Evolutionary conservation across 2,797 vertebrate genomes (phyloP), one percentile per base, ranked within the genome.

Genomic region (Dallia pectoralis): DNA sequence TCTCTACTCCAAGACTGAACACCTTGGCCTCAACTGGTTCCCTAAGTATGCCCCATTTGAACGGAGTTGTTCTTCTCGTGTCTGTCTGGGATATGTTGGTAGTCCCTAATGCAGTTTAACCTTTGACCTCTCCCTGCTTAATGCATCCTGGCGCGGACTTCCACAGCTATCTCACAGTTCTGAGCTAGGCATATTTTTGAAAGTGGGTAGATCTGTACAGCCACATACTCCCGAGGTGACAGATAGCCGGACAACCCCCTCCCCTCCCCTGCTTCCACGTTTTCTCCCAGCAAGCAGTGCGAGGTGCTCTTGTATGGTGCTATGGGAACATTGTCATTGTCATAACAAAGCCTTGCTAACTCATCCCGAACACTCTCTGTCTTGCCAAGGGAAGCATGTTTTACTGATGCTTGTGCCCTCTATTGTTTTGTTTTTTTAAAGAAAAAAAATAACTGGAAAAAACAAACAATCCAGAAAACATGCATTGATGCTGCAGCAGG

Each of bases 21-120:
- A 99, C 84, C 95, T 99, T 75, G 97, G 97, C 80, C 95, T 99
- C 85, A 98, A 97, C 91, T 99, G 97, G 97, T 99, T 98, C 92
- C 97, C 97, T 75, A 98, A 97, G 97, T 99, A 98, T 88, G 94
- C 86, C 69, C 82, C 27, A 69, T 15, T 40, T 19, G 51, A 53
- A 22, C 25, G 30, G 22, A 30, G 61, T 29, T 32, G 18, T 8
- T 32, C 61, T 30, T 40, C 36, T 40, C 5, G 36, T 40, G 36
- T 40, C 9, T 5, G 15, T 18, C 29, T 27, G 61, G 25, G 29
- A 32, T 16, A 30, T 30, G 29, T 63, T 29, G 14, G 27, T 62
- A 16, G 27, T 61, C 9, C 14, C 27, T 25, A 61, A 29, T 16
- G 25, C 25, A 61, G 59, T 61, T 61, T 12, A 30, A 29, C 25